Evolutionary conservation across 2,888 invertebrate genomes (phyloP), one percentile per base, ranked within the genome.

Genomic region (Bellardia bayeri): DNA sequence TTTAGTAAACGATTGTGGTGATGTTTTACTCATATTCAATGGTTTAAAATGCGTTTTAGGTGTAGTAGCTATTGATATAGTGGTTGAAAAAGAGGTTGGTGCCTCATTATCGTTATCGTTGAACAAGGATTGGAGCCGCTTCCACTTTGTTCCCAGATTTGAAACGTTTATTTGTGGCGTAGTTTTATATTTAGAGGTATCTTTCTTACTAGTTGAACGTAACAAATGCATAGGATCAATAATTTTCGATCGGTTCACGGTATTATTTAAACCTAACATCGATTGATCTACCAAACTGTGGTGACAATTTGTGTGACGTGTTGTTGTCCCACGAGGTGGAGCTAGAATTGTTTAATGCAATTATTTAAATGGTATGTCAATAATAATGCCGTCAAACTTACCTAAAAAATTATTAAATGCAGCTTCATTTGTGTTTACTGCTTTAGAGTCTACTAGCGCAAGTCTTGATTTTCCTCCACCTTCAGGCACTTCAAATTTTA

Each of bases 201-300:
- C 75, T 86, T 76, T 85, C 11, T 92, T 93, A 49, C 90, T 91
- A 14, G 93, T 90, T 3, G 92, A 93, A 45, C 93, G 91, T 33
- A 93, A 75, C 33, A 93, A 51, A 23, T 90, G 90, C 80, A 91
- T 88, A 14, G 93, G 91, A 90, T 93, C 92, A 42, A 92, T 87
- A 16, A 93, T 91, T 86, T 90, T 92, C 0, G 92, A 91, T 11
- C 91, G 90, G 82, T 91, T 92, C 3, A 89, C 37, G 0, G 91
- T 90, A 49, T 56, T 88, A 42, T 90, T 91, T 1, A 90, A 84
- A 45, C 91, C 91, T 2, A 64, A n/a, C 3, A 78, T 85, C 42
- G 72, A 75, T 58, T 90, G 88, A 51, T 89, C 88, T 2, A 66
- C 33, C 23, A 82, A 58, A 64, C 85, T 87, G 5, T 68, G 54